These are phyloP conservation scores for Meghimatium bilineatum DNA, from an alignment of 2,888 invertebrate genomes.

Conservation along the genomic window DNA sequence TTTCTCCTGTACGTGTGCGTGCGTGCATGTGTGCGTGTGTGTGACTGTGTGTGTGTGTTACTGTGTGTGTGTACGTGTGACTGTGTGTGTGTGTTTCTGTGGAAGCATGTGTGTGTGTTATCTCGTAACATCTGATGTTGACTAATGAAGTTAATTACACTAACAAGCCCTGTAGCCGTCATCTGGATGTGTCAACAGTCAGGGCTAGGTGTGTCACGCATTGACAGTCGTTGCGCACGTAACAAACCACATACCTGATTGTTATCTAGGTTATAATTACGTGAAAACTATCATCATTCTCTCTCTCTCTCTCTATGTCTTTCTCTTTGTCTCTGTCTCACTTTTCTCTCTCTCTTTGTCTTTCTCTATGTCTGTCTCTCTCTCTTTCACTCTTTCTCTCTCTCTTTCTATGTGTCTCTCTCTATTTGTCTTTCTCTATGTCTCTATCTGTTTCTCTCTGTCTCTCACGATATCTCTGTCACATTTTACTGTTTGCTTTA, in stretches of 20 bases:
- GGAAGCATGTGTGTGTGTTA: neutral
- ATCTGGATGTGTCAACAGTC: no score
- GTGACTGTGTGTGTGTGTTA: neutral
- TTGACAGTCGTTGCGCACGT: no score
- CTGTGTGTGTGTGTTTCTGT: neutral
- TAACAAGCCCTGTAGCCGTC: no score
- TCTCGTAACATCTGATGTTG: neutral
- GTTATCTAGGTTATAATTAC: neutral
- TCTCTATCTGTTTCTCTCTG: neutral
- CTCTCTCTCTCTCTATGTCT: conserved; percentile 23
- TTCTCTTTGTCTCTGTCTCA: conserved; percentile 18
- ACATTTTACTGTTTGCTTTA: neutral
- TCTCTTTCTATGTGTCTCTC: conserved; percentile 17
- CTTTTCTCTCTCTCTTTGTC: conserved; percentile 23
- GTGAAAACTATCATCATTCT: no score
- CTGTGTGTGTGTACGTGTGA: neutral
- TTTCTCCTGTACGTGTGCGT: no score
- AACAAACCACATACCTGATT: neutral
- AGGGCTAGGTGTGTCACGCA: no score
- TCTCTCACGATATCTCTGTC: neutral
- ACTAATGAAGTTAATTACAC: no score
- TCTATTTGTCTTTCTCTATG: neutral
- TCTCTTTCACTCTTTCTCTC: neutral
- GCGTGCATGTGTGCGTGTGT: no score
- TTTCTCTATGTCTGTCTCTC: conserved; percentile 3